Conservation (phyloP, 1,140 invertebrate species). For the Pollicipes pollicipes region DNA sequence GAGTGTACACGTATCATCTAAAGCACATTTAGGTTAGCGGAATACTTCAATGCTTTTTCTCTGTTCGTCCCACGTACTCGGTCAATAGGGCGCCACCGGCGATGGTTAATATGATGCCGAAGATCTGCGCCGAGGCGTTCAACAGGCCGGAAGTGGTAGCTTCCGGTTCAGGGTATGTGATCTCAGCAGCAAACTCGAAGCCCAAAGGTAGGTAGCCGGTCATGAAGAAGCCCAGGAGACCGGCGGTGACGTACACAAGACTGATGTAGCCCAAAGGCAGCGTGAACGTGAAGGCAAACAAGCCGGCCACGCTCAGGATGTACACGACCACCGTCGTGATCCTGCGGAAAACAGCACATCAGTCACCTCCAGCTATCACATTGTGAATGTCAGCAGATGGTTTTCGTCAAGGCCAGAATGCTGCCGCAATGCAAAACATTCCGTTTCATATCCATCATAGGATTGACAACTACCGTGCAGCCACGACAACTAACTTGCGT, state of each 20-base stretch:
- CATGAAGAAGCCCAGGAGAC: constrained; percentile 60
- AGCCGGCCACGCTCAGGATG: constrained; percentile 31
- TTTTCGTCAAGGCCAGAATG: too few species aligned
- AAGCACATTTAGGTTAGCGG: too few species aligned
- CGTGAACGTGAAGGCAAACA: constrained; percentile 34
- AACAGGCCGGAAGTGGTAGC: constrained; percentile 72
- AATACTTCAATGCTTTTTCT: too few species aligned
- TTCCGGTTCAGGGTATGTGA: constrained; percentile 89
- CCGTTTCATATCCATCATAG: too few species aligned
- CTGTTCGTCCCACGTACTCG: constrained; percentile 10
- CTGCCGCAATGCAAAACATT: too few species aligned
- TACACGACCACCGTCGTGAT: constrained; percentile 26
- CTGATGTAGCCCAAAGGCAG: constrained; percentile 27
- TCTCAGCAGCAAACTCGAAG: constrained; percentile 84
- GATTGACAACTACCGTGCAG: constrained; percentile 39
- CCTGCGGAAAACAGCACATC: neutral
- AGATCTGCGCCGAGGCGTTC: constrained; percentile 61
- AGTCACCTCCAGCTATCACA: too few species aligned
- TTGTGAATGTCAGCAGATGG: too few species aligned
- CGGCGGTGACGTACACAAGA: constrained; percentile 32
- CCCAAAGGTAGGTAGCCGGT: constrained; percentile 86
- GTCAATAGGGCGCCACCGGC: constrained; percentile 28
- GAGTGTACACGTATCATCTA: too few species aligned
- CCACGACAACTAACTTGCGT: too few species aligned
- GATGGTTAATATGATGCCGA: constrained; percentile 58